Conservation (phyloP, 37 sponge, comb jelly and placozoan species). For the Dysidea cf. avara region DNA sequence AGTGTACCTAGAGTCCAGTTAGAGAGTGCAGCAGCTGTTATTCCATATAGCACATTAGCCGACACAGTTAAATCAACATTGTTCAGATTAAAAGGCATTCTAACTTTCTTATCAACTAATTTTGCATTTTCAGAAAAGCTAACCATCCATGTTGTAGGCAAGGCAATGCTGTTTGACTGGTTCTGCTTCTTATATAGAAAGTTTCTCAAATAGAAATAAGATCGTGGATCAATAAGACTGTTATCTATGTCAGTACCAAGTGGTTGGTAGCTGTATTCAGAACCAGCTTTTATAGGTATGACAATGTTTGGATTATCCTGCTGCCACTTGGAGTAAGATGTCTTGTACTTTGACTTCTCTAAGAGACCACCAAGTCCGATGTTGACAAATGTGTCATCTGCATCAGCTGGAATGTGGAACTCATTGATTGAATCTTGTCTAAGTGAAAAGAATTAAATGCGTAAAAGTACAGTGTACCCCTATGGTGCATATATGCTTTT, state of each 20-base stretch:
- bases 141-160: conserved; percentile 24
- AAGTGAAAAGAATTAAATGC: no score
- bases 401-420: conserved; percentile 51
- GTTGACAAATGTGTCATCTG: conserved; percentile 61
- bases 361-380: conserved; percentile 52
- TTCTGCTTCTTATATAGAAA: conserved; percentile 16
- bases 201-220: conserved; percentile 42
- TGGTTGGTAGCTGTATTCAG: conserved; percentile 48
- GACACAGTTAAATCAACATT: conserved; percentile 39
- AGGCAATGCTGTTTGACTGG: background rate
- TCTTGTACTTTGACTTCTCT: background rate
- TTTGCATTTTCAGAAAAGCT: conserved; percentile 5
- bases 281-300: conserved; percentile 7
- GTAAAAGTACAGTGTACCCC: no score
- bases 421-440: background rate
- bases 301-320: conserved; percentile 26
- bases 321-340: conserved; percentile 13
- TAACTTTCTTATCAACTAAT: conserved; percentile 7
- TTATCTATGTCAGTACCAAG: conserved; percentile 5
- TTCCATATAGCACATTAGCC: conserved; percentile 35
- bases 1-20: background rate
- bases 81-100: conserved; percentile 37
- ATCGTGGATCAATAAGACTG: conserved; percentile 36
- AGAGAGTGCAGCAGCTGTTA: conserved; percentile 26
- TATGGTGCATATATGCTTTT: no score